These are phyloP conservation scores for Vimba vimba DNA, from an alignment of 2,113 vertebrate species.

Conservation along the genomic window DNA sequence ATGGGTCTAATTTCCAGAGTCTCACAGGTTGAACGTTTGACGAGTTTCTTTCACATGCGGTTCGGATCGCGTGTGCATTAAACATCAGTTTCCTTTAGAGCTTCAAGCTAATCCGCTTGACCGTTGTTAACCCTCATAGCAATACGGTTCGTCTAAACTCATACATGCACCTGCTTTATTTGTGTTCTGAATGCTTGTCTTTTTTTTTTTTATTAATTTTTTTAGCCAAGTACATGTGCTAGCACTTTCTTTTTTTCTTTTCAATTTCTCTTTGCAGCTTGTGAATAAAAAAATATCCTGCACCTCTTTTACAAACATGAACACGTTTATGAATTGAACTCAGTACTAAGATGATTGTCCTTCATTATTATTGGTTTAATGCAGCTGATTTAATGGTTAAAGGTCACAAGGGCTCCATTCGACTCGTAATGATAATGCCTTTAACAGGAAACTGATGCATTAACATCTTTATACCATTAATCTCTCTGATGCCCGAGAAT, in stretches of 20 bases:
- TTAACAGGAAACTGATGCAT: background rate
- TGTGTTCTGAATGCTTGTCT: background rate
- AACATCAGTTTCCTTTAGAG: background rate
- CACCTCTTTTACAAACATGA: background rate
- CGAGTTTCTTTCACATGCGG: background rate
- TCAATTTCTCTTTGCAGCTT: background rate
- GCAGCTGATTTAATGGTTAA: background rate
- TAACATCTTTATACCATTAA: too few relatives aligned
- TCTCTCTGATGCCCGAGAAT: background rate
- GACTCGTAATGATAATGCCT: background rate
- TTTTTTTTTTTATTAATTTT: background rate
- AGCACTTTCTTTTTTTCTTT: constrained; percentile 18
- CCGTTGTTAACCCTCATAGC: background rate
- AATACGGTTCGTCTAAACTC: background rate
- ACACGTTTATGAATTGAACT: too few relatives aligned
- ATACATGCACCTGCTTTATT: background rate
- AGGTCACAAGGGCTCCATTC: background rate
- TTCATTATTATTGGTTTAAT: background rate
- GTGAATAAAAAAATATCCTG: constrained; percentile 1
- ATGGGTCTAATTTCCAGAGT: background rate
- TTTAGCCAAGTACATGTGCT: constrained; percentile 8
- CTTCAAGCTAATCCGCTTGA: background rate
- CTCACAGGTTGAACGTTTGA: background rate
- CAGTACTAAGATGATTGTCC: background rate
- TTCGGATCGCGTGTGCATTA: background rate